Evolutionary conservation across 2,797 vertebrate genomes (phyloP).

Genomic region (Spheniscus humboldti): DNA sequence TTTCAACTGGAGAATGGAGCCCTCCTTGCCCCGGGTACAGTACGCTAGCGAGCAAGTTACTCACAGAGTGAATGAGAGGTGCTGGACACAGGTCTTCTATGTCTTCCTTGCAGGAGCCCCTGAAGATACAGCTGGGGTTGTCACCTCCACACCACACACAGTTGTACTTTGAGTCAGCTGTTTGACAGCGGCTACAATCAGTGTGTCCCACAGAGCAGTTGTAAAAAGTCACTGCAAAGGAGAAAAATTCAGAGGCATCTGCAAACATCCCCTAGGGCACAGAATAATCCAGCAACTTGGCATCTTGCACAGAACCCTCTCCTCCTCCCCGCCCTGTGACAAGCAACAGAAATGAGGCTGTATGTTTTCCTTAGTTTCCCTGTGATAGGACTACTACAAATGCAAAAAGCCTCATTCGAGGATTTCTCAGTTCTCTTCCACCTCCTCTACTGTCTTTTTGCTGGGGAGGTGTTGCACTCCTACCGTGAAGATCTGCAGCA

Average conservation of each 20-base stretch:
- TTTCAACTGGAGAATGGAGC: not conserved
- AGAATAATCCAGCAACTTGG: not conserved
- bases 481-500: conserved; percentile 85
- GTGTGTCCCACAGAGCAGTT: conserved; percentile 92
- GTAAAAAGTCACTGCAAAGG: conserved; percentile 87
- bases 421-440: not conserved
- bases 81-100: conserved; percentile 87
- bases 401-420: not conserved
- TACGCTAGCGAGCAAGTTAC: conserved; percentile 40
- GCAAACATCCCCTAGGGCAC: not conserved
- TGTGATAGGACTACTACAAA: not conserved
- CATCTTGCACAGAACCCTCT: not conserved
- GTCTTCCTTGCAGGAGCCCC: conserved; percentile 80
- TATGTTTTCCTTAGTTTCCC: not conserved
- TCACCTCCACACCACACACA: conserved; percentile 92
- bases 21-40: not conserved
- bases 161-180: conserved; percentile 82
- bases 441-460: not conserved
- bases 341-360: not conserved
- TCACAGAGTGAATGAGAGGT: conserved; percentile 88
- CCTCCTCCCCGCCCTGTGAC: not conserved
- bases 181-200: conserved; percentile 95
- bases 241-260: not conserved
- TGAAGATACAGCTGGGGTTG: conserved; percentile 82
- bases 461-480: not conserved